Evolutionary conservation across 2,113 vertebrate genomes (phyloP).

Genomic region (Zosterops borbonicus): DNA sequence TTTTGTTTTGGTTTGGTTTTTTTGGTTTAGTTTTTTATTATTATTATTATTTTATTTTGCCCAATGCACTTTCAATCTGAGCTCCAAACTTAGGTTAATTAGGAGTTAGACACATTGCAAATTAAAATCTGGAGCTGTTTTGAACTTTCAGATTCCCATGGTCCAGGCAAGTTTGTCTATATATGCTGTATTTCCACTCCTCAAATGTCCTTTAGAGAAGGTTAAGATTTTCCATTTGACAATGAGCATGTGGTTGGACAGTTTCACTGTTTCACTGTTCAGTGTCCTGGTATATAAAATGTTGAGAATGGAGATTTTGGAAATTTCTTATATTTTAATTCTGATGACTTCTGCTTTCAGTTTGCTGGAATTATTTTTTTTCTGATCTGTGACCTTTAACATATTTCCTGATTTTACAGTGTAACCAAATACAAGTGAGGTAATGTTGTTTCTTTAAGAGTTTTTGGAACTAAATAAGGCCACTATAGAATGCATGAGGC

Average conservation of each 20-base stretch:
- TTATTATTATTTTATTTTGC: too few relatives aligned
- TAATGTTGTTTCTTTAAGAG: not conserved
- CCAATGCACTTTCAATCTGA: not conserved
- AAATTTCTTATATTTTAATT: constrained; percentile 17
- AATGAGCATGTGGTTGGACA: not conserved
- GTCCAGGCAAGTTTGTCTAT: not conserved
- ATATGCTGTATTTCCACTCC: not conserved
- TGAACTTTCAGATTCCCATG: constrained; percentile 11
- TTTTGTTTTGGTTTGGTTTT: not conserved
- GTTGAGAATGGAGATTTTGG: not conserved
- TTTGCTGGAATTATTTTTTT: not conserved
- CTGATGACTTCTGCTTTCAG: not conserved
- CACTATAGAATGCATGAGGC: not conserved
- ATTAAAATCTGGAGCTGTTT: constrained; percentile 43
- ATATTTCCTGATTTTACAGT: not conserved
- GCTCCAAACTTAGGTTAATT: constrained; percentile 29
- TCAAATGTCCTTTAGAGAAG: constrained; percentile 20
- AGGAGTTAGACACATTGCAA: not conserved
- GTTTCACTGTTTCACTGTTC: not conserved
- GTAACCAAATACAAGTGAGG: not conserved
- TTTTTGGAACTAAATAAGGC: not conserved
- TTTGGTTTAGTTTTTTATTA: not conserved
- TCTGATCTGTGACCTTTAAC: not conserved
- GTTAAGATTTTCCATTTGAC: not conserved
- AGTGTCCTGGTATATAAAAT: not conserved